Percentiles rank a stretch among this genome's conserved stretches.
Evolutionary conservation across 2,888 invertebrate species (phyloP).

Genomic region (Lochmaea capreae): DNA sequence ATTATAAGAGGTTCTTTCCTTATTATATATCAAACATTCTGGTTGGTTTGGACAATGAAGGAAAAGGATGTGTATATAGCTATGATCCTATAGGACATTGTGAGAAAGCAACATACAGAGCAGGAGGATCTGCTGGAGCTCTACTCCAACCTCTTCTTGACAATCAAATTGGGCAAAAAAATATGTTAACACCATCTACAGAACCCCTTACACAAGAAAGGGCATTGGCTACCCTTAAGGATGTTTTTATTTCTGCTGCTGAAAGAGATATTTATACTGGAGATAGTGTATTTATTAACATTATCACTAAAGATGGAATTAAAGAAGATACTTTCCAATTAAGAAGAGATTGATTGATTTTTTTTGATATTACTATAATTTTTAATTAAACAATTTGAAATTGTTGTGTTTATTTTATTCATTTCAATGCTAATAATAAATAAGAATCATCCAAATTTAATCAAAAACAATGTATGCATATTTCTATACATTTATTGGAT

Average conservation of each 20-base stretch:
- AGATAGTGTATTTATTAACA: constrained; percentile 86
- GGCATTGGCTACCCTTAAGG: constrained; percentile 88
- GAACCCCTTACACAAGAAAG: constrained; percentile 80
- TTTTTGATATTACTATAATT: constrained; percentile 6
- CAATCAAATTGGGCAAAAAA: constrained; percentile 93
- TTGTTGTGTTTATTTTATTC: too few species aligned
- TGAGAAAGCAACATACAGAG: constrained; percentile 85
- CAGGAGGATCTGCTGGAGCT: constrained; percentile 91
- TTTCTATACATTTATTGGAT: too few species aligned
- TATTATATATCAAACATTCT: constrained; percentile 96
- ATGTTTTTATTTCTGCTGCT: constrained; percentile 97
- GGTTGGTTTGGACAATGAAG: constrained; percentile 92
- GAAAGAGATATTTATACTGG: constrained; percentile 99
- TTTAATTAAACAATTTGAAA: neutral
- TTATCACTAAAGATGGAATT: constrained; percentile 90
- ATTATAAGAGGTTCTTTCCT: constrained; percentile 97
- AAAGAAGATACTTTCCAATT: constrained; percentile 79
- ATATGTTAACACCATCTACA: constrained; percentile 78
- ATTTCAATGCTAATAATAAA: too few species aligned
- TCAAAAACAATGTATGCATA: too few species aligned
- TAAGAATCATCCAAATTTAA: too few species aligned
- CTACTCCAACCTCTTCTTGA: constrained; percentile 95
- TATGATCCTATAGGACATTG: constrained; percentile 98
- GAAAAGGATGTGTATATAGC: constrained; percentile 93
- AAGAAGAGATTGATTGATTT: constrained; percentile 81